A percentile compares a stretch with the other conserved stretches of the same genome.
Conservation (phyloP, 2,797 vertebrate genomes). For the Fistularia commersonii region DNA sequence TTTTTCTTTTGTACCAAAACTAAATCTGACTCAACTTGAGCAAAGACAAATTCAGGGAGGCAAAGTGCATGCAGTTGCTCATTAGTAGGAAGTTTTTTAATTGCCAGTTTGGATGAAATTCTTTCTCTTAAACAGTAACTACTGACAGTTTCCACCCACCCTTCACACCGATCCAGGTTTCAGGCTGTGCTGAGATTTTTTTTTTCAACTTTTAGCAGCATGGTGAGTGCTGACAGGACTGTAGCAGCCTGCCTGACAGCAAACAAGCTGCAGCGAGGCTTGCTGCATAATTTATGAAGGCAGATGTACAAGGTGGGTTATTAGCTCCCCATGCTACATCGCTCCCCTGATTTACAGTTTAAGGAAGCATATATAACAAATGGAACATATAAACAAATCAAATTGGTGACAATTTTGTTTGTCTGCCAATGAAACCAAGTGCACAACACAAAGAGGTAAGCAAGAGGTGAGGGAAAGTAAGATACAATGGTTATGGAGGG, state of each 20-base stretch:
- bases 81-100: conserved; percentile 59
- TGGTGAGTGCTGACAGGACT: conserved; percentile 44
- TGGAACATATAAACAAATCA: conserved; percentile 68
- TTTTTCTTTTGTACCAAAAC: conserved; percentile 18
- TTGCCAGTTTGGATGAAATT: conserved; percentile 44
- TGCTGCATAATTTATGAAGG: conserved; percentile 71
- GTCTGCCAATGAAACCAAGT: conserved; percentile 30
- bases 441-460: conserved; percentile 7
- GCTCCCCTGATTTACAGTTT: conserved; percentile 71
- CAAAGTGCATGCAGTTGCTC: conserved; percentile 44
- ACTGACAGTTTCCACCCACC: conserved; percentile 34
- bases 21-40: conserved; percentile 28
- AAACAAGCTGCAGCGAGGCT: conserved; percentile 46
- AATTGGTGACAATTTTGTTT: conserved; percentile 61
- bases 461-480: conserved; percentile 10
- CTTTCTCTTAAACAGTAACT: conserved; percentile 3
- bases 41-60: conserved; percentile 26
- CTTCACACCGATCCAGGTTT: conserved; percentile 22
- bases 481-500: conserved; percentile 53
- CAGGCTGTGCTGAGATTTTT: conserved; percentile 17
- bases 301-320: conserved; percentile 66
- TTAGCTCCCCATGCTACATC: conserved; percentile 64
- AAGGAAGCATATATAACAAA: conserved; percentile 61
- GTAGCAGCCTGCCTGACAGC: conserved; percentile 48
- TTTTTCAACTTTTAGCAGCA: conserved; percentile 24